Percentiles rank a stretch among this genome's conserved stretches.
phyloP scores from a whole-genome alignment of 1,140 invertebrate genomes.

The Musca domestica region DNA sequence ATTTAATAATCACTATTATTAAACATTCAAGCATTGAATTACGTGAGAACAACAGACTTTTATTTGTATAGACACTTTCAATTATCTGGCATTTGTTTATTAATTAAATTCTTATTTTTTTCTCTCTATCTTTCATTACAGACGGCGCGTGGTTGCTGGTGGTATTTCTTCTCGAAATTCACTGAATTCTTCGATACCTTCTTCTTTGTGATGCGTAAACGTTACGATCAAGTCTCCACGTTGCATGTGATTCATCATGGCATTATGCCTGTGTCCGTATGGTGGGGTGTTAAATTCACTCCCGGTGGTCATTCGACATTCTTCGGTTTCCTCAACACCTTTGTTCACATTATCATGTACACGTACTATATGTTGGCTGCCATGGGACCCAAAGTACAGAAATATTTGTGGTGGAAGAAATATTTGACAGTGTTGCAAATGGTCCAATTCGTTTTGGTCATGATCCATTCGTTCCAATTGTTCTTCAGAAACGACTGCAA shows the following conservation, averaged over 20 bases:
- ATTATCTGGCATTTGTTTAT: too few relatives aligned
- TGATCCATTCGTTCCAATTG: conserved; percentile 79
- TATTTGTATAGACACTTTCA: too few relatives aligned
- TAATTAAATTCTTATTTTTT: too few relatives aligned
- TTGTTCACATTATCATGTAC: conserved; percentile 91
- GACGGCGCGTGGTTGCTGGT: conserved; percentile 76
- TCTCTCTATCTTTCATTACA: conserved; percentile 41
- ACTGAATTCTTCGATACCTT: conserved; percentile 86
- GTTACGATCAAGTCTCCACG: conserved; percentile 79
- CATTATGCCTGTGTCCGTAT: conserved; percentile 87
- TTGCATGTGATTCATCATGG: conserved; percentile 92
- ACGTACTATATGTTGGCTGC: conserved; percentile 85
- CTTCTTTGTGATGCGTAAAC: conserved; percentile 83
- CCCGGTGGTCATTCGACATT: conserved; percentile 73
- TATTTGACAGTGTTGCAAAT: conserved; percentile 86
- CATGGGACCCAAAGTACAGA: conserved; percentile 79
- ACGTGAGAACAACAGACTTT: too few relatives aligned
- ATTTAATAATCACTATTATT: too few relatives aligned
- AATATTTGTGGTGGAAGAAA: conserved; percentile 93
- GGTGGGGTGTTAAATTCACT: conserved; percentile 90
- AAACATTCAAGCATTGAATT: too few relatives aligned
- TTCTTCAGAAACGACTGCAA: conserved; percentile 79
- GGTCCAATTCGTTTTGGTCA: conserved; percentile 79
- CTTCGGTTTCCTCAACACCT: conserved; percentile 82
- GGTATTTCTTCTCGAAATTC: conserved; percentile 88